These are phyloP conservation scores for Forbesichthys agassizii DNA, from an alignment of 2,113 vertebrate genomes.

Conservation along the genomic window DNA sequence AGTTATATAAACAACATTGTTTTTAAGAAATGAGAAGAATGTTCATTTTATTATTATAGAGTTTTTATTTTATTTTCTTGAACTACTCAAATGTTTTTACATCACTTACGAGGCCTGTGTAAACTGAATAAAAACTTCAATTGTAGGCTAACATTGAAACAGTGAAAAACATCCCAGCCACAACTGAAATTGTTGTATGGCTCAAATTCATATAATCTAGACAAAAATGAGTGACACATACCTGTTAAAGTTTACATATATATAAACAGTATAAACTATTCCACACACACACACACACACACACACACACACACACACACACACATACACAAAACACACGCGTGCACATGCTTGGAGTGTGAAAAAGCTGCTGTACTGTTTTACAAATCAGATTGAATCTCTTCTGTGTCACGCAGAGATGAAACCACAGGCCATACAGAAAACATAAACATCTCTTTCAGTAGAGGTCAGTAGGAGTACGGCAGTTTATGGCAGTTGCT, in stretches of 20 bases:
- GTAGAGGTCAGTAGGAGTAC: slow-evolving; percentile 2
- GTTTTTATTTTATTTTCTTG: too few species aligned
- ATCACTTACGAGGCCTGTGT: neutral
- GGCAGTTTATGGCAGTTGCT: slow-evolving; percentile 5
- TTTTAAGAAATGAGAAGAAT: neutral
- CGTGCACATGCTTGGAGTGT: slow-evolving; percentile 16
- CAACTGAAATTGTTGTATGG: too few species aligned
- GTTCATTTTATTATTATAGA: neutral
- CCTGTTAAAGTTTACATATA: too few species aligned
- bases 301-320: too few species aligned
- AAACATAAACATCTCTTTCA: slow-evolving; percentile 46
- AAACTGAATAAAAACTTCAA: too few species aligned
- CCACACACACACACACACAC: too few species aligned
- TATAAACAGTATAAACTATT: too few species aligned
- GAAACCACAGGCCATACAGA: neutral
- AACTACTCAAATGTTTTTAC: neutral
- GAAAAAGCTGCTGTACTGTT: slow-evolving; percentile 32
- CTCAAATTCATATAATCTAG: too few species aligned
- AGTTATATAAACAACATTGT: neutral
- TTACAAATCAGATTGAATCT: slow-evolving; percentile 38
- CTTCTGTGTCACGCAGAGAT: slow-evolving; percentile 24
- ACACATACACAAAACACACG: too few species aligned
- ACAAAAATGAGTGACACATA: too few species aligned
- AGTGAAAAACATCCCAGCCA: too few species aligned
- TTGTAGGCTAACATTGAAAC: too few species aligned